A percentile compares a stretch with the other conserved stretches of the same genome.
phyloP scores from a whole-genome alignment of 2,888 invertebrate species.

The Rhagonycha lutea region DNA sequence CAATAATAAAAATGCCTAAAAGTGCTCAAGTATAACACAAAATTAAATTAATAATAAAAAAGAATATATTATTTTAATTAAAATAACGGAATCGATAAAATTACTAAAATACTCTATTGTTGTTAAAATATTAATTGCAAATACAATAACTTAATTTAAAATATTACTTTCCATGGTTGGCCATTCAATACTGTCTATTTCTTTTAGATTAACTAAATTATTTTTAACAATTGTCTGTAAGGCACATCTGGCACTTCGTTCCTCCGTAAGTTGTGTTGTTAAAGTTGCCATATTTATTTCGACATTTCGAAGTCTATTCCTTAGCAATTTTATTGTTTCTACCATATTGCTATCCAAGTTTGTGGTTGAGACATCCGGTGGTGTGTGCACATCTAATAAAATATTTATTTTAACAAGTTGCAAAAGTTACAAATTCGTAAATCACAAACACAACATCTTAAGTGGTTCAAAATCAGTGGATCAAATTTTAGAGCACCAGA shows the following conservation, averaged over 20 bases:
- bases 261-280: slow-evolving; percentile 50
- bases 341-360: slow-evolving; percentile 31
- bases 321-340: slow-evolving; percentile 38
- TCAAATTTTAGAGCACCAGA: not conserved
- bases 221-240: slow-evolving; percentile 49
- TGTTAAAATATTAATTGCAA: not conserved
- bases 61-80: not conserved
- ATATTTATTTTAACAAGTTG: slow-evolving; percentile 4
- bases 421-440: not conserved
- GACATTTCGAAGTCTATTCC: slow-evolving; percentile 44
- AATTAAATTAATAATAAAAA: not conserved
- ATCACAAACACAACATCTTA: not conserved
- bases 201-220: slow-evolving; percentile 44
- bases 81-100: not conserved
- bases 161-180: slow-evolving; percentile 42
- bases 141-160: slow-evolving; percentile 26
- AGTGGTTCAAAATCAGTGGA: not conserved
- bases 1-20: not conserved
- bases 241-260: slow-evolving; percentile 49
- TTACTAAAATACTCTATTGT: not conserved
- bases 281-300: slow-evolving; percentile 50
- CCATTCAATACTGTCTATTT: slow-evolving; percentile 50
- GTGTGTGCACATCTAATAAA: slow-evolving; percentile 23
- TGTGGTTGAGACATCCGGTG: slow-evolving; percentile 11
- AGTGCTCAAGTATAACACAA: not conserved